Evolutionary conservation across 2,797 vertebrate species (phyloP).

Genomic region (Todus mexicanus): DNA sequence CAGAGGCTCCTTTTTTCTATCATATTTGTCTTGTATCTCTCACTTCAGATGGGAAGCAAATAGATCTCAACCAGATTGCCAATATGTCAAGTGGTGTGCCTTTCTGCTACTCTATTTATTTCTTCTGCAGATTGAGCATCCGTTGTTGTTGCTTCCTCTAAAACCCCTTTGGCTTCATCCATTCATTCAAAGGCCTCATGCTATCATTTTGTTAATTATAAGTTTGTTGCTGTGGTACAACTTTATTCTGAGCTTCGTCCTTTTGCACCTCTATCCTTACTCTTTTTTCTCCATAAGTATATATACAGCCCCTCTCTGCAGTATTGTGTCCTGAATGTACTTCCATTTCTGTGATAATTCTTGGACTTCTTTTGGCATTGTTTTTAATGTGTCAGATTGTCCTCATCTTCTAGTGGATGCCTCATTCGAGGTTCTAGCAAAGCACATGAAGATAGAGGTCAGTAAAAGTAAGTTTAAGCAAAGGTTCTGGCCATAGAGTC

Average conservation of each 20-base stretch:
- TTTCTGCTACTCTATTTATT: neutral
- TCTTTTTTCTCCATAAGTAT: neutral
- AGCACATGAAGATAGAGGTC: neutral
- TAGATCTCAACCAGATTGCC: neutral
- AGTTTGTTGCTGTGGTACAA: neutral
- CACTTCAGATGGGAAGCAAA: neutral
- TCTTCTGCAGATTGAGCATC: neutral
- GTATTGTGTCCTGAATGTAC: neutral
- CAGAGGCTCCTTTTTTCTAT: neutral
- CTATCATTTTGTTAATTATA: neutral
- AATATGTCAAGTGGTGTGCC: neutral
- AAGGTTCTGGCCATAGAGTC: neutral
- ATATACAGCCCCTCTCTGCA: neutral
- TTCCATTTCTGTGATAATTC: neutral
- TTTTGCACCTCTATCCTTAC: neutral
- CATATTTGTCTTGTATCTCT: neutral
- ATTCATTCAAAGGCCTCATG: neutral
- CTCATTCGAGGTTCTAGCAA: neutral
- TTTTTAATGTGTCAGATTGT: neutral
- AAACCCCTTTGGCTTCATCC: neutral
- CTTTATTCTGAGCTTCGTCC: neutral
- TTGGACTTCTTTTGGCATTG: neutral
- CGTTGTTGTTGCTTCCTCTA: neutral
- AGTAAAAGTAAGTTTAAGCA: neutral
- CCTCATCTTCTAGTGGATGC: neutral